These are phyloP conservation scores for Mastomys natalensis DNA, from an alignment of 2,113 vertebrate genomes.

Conservation along the genomic window DNA sequence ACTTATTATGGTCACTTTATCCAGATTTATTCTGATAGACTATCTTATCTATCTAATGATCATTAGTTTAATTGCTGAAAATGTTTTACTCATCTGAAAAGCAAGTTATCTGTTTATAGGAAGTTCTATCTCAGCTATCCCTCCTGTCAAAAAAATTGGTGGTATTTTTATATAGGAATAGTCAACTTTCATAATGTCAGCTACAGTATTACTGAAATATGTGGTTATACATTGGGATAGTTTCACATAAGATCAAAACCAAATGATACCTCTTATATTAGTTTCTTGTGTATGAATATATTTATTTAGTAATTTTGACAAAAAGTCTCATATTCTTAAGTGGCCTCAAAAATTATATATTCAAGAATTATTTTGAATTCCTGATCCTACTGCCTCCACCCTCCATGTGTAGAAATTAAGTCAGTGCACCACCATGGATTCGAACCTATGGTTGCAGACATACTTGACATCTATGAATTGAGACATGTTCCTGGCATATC, in stretches of 20 bases:
- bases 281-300: neutral
- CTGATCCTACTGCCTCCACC: neutral
- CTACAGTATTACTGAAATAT: constrained; percentile 4
- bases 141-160: neutral
- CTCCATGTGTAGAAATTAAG: neutral
- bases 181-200: constrained; percentile 18
- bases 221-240: neutral
- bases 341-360: neutral
- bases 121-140: neutral
- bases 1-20: neutral
- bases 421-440: neutral
- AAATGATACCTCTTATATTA: neutral
- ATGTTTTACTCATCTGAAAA: constrained; percentile 11
- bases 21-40: constrained; percentile 25
- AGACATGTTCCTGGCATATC: no score
- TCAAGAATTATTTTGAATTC: neutral
- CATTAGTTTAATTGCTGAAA: neutral
- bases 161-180: neutral
- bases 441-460: neutral
- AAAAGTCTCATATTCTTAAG: neutral
- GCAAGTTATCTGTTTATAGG: neutral
- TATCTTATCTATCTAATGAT: constrained; percentile 60
- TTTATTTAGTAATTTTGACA: neutral
- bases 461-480: neutral
- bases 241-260: neutral